Evolutionary conservation across 2,888 invertebrate species (phyloP).

Genomic region (Psylliodes chrysocephalus): DNA sequence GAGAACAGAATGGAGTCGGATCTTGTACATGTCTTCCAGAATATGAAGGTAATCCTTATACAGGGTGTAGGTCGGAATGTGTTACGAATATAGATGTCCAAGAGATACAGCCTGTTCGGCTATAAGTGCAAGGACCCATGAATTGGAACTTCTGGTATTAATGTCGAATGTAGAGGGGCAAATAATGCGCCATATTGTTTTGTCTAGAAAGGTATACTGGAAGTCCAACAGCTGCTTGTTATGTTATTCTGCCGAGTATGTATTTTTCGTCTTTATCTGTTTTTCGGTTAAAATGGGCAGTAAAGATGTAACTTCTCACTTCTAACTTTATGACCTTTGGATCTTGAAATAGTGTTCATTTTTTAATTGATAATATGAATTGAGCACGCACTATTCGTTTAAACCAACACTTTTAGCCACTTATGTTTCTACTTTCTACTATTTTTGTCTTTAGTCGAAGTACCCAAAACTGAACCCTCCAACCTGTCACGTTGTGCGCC

Average conservation of each 20-base stretch:
- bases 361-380: too few relatives aligned
- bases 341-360: constrained; percentile 1
- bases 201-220: constrained; percentile 83
- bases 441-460: constrained; percentile 53
- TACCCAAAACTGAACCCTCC: constrained; percentile 72
- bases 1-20: constrained; percentile 83
- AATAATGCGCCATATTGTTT: constrained; percentile 86
- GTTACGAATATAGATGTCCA: constrained; percentile 85
- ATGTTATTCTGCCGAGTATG: constrained; percentile 58
- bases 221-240: constrained; percentile 71
- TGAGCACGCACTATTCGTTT: too few relatives aligned
- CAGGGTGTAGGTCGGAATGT: constrained; percentile 87
- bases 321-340: not conserved
- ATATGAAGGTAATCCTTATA: constrained; percentile 88
- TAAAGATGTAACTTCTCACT: not conserved
- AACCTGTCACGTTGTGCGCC: constrained; percentile 81
- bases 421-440: not conserved
- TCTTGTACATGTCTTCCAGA: constrained; percentile 84
- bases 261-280: constrained; percentile 56
- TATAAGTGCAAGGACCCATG: constrained; percentile 87
- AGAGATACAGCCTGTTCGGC: constrained; percentile 82
- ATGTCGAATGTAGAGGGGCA: constrained; percentile 81
- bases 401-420: too few relatives aligned
- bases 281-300: constrained; percentile 18
- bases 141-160: constrained; percentile 82